Percentiles rank a stretch among this genome's conserved stretches.
Evolutionary conservation across 2,888 invertebrate species (phyloP).

Genomic region (Bellardia pandia): DNA sequence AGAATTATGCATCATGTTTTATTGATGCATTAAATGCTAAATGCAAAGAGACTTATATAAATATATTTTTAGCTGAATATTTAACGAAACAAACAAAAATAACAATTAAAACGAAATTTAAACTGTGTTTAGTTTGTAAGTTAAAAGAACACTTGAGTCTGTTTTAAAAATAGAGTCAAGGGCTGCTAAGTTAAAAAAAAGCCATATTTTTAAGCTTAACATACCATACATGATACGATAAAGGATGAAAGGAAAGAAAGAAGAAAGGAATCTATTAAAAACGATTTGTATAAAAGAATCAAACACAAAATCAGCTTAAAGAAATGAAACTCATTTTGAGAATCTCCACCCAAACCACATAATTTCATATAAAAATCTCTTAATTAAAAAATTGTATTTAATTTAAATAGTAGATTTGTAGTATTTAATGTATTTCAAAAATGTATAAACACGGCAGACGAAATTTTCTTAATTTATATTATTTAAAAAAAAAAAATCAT

Average conservation of each 20-base stretch:
- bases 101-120: slow-evolving; percentile 58
- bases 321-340: slow-evolving; percentile 73
- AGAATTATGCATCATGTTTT: slow-evolving; percentile 59
- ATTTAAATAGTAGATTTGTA: slow-evolving; percentile 49
- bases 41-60: slow-evolving; percentile 72
- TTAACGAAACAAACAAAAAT: slow-evolving; percentile 48
- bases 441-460: slow-evolving; percentile 12
- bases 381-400: slow-evolving; percentile 48
- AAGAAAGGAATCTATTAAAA: slow-evolving; percentile 22
- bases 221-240: slow-evolving; percentile 14
- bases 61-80: slow-evolving; percentile 65
- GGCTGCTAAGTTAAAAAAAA: slow-evolving; percentile 64
- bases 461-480: too few relatives aligned
- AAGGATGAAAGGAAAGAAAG: too few relatives aligned
- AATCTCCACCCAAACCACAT: slow-evolving; percentile 62
- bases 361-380: slow-evolving; percentile 48
- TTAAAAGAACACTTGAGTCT: slow-evolving; percentile 44
- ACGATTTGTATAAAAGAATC: slow-evolving; percentile 55
- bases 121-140: slow-evolving; percentile 68
- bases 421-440: slow-evolving; percentile 26
- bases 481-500: neutral
- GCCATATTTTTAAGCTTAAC: slow-evolving; percentile 72
- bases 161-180: slow-evolving; percentile 70
- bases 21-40: slow-evolving; percentile 68
- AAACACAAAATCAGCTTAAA: slow-evolving; percentile 70